Conservation (phyloP, 2,797 vertebrate genomes). For the Ambastaia sidthimunki region DNA sequence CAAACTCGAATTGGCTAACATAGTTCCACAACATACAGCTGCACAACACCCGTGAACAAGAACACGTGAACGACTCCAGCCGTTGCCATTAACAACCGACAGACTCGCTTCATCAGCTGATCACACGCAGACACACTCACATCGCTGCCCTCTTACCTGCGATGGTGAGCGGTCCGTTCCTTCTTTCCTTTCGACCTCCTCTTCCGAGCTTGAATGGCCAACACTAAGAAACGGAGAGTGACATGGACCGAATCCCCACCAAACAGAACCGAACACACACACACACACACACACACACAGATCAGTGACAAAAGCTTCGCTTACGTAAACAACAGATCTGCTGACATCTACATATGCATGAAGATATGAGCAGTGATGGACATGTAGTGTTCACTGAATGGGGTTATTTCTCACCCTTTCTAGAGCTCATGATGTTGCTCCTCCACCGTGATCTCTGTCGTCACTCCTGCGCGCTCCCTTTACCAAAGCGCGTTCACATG, state of each 20-base stretch:
- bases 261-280: conserved; percentile 54
- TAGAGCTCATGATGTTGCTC: conserved; percentile 82
- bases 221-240: conserved; percentile 73
- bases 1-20: no score
- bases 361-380: no score
- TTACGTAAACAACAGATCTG: no score
- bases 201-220: conserved; percentile 90
- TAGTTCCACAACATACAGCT: no score
- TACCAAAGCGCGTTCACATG: conserved; percentile 41
- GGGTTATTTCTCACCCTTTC: conserved; percentile 75
- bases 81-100: no score
- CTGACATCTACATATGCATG: no score
- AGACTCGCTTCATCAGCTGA: neutral
- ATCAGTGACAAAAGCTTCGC: no score
- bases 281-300: conserved; percentile 34
- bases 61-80: no score
- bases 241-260: conserved; percentile 51
- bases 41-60: no score
- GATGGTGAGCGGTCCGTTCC: conserved; percentile 76
- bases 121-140: conserved; percentile 12
- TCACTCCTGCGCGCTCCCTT: conserved; percentile 67
- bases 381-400: conserved; percentile 21
- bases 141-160: conserved; percentile 79
- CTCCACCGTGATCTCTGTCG: conserved; percentile 59
- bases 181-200: conserved; percentile 82